Percentiles rank a stretch among this genome's conserved stretches.
These are phyloP conservation scores for Platysternon megacephalum DNA, from an alignment of 2,113 vertebrate species.

Conservation along the genomic window DNA sequence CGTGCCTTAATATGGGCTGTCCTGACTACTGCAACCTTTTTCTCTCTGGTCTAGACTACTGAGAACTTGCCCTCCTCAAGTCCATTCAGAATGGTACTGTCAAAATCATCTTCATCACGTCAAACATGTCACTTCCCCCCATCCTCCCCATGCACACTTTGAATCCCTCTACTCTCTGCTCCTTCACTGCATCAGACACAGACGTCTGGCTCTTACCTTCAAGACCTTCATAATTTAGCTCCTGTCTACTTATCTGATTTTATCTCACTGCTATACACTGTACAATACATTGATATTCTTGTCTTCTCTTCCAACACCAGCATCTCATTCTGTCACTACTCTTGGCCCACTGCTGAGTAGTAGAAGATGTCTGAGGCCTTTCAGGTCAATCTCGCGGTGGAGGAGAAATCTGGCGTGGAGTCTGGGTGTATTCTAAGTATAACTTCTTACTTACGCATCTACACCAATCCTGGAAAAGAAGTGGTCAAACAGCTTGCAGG, in stretches of 20 bases:
- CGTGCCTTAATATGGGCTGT: neutral
- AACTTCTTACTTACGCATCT: neutral
- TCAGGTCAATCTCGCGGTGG: neutral
- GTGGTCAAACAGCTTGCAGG: neutral
- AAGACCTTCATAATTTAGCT: neutral
- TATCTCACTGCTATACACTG: neutral
- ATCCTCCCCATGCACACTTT: slow-evolving; percentile 5
- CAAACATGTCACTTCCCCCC: neutral
- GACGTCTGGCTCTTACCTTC: rapidly evolving
- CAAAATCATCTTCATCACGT: neutral
- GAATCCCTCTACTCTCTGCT: neutral
- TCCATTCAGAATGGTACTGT: neutral
- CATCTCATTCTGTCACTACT: rapidly evolving
- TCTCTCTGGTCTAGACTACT: neutral
- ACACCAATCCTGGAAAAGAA: neutral
- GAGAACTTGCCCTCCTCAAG: neutral
- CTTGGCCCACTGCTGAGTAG: neutral
- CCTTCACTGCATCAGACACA: neutral
- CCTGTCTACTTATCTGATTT: neutral
- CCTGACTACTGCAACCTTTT: neutral
- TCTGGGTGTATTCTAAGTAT: neutral
- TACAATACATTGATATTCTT: neutral
- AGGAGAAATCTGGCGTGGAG: neutral
- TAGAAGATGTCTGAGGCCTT: neutral
- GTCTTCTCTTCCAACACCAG: neutral